Conservation (phyloP, 2,888 invertebrate genomes). For the Dione vanillae region DNA sequence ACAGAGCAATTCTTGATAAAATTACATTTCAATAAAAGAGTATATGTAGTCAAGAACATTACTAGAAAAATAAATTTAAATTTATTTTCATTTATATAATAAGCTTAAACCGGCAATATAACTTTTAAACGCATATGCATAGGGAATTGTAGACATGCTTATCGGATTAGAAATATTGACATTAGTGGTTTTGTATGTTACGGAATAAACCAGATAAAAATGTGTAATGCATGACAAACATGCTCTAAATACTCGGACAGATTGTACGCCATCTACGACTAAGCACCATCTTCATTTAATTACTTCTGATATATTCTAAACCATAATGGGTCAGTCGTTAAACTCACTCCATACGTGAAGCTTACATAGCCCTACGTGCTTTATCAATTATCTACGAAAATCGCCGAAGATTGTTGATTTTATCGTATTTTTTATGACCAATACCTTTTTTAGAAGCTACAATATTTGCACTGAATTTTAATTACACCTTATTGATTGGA, state of each 20-base stretch:
- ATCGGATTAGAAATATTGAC: no score
- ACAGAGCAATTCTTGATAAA: no score
- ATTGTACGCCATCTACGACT: not conserved
- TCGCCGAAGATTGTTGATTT: conserved; percentile 18
- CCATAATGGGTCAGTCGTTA: not conserved
- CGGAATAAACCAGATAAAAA: no score
- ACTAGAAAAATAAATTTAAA: no score
- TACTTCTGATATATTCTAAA: not conserved
- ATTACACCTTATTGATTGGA: not conserved
- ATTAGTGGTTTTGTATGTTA: no score
- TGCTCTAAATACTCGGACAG: no score
- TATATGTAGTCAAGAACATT: no score
- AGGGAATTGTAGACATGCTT: no score
- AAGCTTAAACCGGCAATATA: no score
- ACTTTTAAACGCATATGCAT: no score
- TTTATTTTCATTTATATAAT: no score
- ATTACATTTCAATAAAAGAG: no score
- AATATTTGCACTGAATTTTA: conserved; percentile 7
- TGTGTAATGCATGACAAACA: not conserved
- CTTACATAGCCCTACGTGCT: not conserved
- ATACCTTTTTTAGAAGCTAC: conserved; percentile 10
- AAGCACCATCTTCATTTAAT: not conserved
- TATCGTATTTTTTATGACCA: conserved; percentile 12
- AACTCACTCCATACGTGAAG: not conserved
- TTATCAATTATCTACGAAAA: conserved; percentile 9